Evolutionary conservation across 2,797 vertebrate species (phyloP).

Genomic region (Rhyacichthys aspro): DNA sequence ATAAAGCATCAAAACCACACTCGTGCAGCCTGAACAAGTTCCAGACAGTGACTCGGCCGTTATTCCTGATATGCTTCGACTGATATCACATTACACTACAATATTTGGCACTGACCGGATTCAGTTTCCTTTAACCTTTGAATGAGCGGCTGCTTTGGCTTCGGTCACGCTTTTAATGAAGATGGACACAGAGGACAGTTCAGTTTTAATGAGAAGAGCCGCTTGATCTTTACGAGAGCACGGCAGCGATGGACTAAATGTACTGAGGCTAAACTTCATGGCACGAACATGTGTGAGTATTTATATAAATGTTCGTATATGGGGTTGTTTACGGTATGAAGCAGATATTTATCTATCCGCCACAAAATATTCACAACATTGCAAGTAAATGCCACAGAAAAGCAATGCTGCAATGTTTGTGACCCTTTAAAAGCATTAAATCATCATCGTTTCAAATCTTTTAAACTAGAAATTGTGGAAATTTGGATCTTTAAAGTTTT

Average conservation of each 20-base stretch:
- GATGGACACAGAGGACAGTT: conserved; percentile 24
- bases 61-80: conserved; percentile 26
- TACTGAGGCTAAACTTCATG: neutral
- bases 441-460: neutral
- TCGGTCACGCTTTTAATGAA: conserved; percentile 34
- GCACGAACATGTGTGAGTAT: neutral
- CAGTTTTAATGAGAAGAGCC: neutral
- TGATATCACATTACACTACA: conserved; percentile 39
- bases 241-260: neutral
- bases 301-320: neutral
- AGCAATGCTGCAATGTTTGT: neutral
- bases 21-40: no score
- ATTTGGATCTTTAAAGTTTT: no score
- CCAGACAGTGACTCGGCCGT: neutral
- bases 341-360: neutral
- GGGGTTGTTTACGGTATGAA: neutral
- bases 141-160: neutral
- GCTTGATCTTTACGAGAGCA: neutral
- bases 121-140: conserved; percentile 17
- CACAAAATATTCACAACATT: neutral
- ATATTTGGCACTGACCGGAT: conserved; percentile 12
- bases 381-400: neutral
- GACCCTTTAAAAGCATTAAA: neutral
- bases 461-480: no score
- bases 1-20: no score